Percentiles rank a stretch among this genome's conserved stretches.
These are phyloP conservation scores for Euura lappo DNA, from an alignment of 1,140 invertebrate species.

Conservation along the genomic window DNA sequence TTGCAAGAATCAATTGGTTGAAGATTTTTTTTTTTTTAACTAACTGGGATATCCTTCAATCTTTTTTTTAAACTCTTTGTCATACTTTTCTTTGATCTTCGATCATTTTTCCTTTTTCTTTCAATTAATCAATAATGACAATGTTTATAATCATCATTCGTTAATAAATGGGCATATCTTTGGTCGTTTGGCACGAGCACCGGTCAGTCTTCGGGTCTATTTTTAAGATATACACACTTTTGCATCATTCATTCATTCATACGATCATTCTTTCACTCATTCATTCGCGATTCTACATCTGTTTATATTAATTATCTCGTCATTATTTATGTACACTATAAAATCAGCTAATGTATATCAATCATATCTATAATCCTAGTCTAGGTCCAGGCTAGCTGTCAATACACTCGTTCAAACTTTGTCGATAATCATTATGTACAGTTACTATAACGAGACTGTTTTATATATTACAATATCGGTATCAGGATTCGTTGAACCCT, in stretches of 20 bases:
- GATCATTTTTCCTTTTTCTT: not conserved
- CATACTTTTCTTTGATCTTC: not conserved
- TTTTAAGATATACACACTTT: slow-evolving; percentile 16
- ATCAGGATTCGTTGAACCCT: not conserved
- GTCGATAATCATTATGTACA: too few relatives aligned
- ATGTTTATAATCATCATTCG: slow-evolving; percentile 15
- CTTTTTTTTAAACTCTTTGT: not conserved
- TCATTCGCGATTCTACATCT: not conserved
- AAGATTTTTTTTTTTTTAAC: not conserved
- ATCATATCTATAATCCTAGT: too few relatives aligned
- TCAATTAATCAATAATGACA: not conserved
- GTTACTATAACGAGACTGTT: not conserved
- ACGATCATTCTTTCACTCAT: not conserved
- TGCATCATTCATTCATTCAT: slow-evolving; percentile 18
- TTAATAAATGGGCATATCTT: slow-evolving; percentile 43
- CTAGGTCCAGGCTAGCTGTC: too few relatives aligned
- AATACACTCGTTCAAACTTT: too few relatives aligned
- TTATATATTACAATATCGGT: not conserved
- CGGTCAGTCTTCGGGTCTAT: slow-evolving; percentile 57
- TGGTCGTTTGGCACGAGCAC: slow-evolving; percentile 58
- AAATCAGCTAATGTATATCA: too few relatives aligned
- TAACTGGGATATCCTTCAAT: not conserved
- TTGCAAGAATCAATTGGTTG: not conserved
- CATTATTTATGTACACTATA: too few relatives aligned
- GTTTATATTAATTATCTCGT: too few relatives aligned